phyloP scores from a whole-genome alignment of 2,113 vertebrate genomes.

The cat (Felis catus) region F.catus_Fca126_mat1.0 CM031415.1:177030001-177030500 shows the following conservation, averaged over 20 bases:
- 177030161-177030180: background rate
- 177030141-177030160: background rate
- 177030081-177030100: background rate
- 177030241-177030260: background rate
- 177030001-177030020: background rate
- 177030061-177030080: background rate
- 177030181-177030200: background rate
- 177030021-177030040: background rate
- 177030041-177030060: background rate
- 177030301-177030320: background rate
- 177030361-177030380: background rate
- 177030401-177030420: background rate
- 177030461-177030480: rapidly evolving
- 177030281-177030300: background rate
- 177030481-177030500: background rate
- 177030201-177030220: background rate
- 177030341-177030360: background rate
- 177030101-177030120: background rate
- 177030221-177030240: background rate
- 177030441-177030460: background rate
- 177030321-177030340: background rate
- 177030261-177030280: background rate
- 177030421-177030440: background rate
- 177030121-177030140: background rate
- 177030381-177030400: background rate